Evolutionary conservation across 2,888 invertebrate genomes (phyloP).

Genomic region (Abrostola triplasia): DNA sequence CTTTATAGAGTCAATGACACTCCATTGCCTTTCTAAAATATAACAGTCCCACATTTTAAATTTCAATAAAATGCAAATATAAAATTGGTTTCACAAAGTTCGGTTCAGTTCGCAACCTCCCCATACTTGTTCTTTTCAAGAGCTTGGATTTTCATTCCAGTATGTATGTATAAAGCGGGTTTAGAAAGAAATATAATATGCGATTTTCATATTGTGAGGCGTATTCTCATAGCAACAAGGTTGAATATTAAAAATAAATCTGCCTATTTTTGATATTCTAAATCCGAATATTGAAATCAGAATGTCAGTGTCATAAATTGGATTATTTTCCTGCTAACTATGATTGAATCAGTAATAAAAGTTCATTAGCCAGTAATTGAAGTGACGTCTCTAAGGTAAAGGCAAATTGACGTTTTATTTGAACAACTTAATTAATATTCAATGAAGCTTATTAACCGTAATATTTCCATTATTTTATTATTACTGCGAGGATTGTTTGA

Average conservation of each 20-base stretch:
- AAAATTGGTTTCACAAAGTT: conserved; percentile 52
- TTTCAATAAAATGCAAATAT: conserved; percentile 57
- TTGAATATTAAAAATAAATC: conserved; percentile 8
- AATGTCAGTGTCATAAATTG: conserved; percentile 48
- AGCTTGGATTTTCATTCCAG: conserved; percentile 48
- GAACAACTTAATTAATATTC: conserved; percentile 23
- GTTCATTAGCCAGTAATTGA: conserved; percentile 47
- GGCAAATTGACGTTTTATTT: conserved; percentile 24
- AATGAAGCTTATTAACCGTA: conserved; percentile 5
- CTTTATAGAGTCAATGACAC: conserved; percentile 1
- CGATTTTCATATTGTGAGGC: neutral
- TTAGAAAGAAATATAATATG: conserved; percentile 41
- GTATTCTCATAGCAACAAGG: neutral
- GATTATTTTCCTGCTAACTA: conserved; percentile 46
- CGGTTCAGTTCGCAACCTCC: conserved; percentile 30
- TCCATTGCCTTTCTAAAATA: conserved; percentile 33
- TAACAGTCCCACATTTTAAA: conserved; percentile 43
- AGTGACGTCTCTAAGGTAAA: conserved; percentile 30
- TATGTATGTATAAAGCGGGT: conserved; percentile 43
- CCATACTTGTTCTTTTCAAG: conserved; percentile 49
- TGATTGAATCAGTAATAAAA: conserved; percentile 50
- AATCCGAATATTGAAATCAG: conserved; percentile 45
- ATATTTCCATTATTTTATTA: conserved; percentile 19
- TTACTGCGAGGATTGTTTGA: neutral
- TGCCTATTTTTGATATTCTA: conserved; percentile 34